Base-by-base conservation (phyloP, 2,797 vertebrate genomes). In the Cyclura pinguis region DNA sequence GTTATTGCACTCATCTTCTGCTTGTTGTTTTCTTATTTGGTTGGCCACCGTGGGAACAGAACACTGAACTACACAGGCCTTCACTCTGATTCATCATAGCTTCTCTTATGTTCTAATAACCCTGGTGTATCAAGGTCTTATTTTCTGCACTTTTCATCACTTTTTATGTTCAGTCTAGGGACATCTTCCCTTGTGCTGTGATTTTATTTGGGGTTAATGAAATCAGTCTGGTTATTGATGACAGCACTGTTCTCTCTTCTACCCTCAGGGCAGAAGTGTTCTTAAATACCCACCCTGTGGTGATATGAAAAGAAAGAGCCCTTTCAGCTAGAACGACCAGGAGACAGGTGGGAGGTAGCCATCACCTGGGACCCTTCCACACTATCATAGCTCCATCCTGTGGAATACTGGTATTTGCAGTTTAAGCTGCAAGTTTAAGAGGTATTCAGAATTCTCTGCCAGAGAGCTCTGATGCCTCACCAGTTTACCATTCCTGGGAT, bases 41-140 rank as follows among this genome's bases (percentile, higher is more conserved):
- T 62, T 27, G 55, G n/a, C n/a, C 80, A 82, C n/a, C 59, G 59
- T 82, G 80, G n/a, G n/a, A 24, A 82, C 80, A 62, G n/a, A 82
- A 62, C 24, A 20, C n/a, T 82, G 80, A 35, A 59, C 20, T 35
- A 38, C 9, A 62, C 38, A 16, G n/a, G 55, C n/a, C 35, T n/a
- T 24, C 62, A 57, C 9, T 62, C n/a, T 57, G 59, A 35, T 82
- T 82, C 35, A 82, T 24, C 10, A 82, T 69, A 29, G 67, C 27
- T 69, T 69, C 29, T 69, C 29, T 69, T 29, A 32, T 29, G 67
- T 69, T 69, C 67, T 67, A 67, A 64, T 4, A 27, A 84, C 7
- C 82, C 62, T 38, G 52, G 59, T 13, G 6, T 52, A 52, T n/a
- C 24, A 29, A 72, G 9, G 52, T 4, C 9, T 59, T 55, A 32